Base-by-base conservation (phyloP, 1,140 invertebrate species). In the Scaptomyza hsui region DNA sequence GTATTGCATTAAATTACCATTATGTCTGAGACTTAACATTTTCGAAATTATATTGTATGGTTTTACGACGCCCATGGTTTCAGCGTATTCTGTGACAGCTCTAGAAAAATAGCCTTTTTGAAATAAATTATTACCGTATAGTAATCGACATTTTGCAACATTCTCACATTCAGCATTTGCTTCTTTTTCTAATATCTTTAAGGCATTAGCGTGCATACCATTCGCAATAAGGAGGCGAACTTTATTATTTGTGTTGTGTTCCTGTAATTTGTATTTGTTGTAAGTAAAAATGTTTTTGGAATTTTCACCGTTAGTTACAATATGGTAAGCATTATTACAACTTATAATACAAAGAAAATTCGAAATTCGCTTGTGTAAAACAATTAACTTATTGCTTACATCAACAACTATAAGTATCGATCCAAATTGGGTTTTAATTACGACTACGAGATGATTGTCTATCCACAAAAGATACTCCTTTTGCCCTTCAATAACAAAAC, bases 101-200 rank as follows among this genome's bases (percentile, higher is more conserved):
- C 52, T 56, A 13, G 24, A 19, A 2, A 56, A 41, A 10, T 69
- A 35, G 12, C 64, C 72, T 53, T 53, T 82, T 0, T 24, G 7
- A 5, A 88, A 39, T 47, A 88, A 76, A 76, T 78, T 10, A 75
- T 88, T 72, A 18, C 82, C 82, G n/a, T 70, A 72, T 21, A 73
- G 71, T 26, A 82, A 68, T 1, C 67, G 63, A 5, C 82, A 57
- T 9, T 47, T 41, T 10, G 60, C 69, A 13, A 59, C n/a, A 49
- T 73, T 69, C 4, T 57, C 9, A 16, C 37, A 37, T 18, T 29
- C 15, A n/a, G 13, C 21, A 52, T 1, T 19, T 13, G 32, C 63
- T 10, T 72, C 57, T 35, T 55, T 63, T 32, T 78, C 61, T 21
- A 88, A 68, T 21, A 81, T 51, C 18, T 41, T 67, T 0, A 88